Base-by-base conservation (phyloP, 2,797 vertebrate species). In the Cygnus olor region DNA sequence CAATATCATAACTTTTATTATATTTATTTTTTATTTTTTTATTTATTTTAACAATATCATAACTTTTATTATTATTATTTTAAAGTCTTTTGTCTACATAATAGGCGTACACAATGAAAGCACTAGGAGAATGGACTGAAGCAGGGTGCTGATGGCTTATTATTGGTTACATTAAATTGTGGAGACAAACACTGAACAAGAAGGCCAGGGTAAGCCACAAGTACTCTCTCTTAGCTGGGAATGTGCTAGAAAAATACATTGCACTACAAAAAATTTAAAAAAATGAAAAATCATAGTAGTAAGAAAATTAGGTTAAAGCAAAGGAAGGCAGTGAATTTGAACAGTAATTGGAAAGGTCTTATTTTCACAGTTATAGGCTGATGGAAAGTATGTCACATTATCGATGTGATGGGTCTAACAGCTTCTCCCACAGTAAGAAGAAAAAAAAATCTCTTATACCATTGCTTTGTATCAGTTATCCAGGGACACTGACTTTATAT, bases 291-390 rank as follows among this genome's bases (percentile, higher is more conserved):
- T 45, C 40, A 42, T 32, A 84, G 9, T 44, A 64, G 19, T 80
- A 68, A 49, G 86, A 27, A 95, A 92, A 85, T 68, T 27, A 77
- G 40, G 64, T 73, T 92, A 81, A 86, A 90, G 38, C 14, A 68
- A 94, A 85, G 20, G 30, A 94, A 87, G 60, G 6, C 21, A 56
- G 56, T 64, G 44, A 80, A 74, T 93, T 72, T 85, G 32, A 80
- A 61, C 69, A 77, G 45, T 61, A 88, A 76, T 90, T 90, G 81
- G 51, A 28, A 91, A 83, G 77, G 69, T 44, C 82, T 89, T 92
- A 42, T 91, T 92, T 91, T 78, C 53, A 57, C 0, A 0, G 21
- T 68, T 83, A n/a, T 4, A 68, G 27, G 17, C 45, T 92, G 60
- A 28, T 80, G 80, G 57, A 85, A 87, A 56, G 40, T 47, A 14